These are phyloP conservation scores for Papilio demoleus DNA, from an alignment of 2,888 invertebrate species.

Conservation along the genomic window DNA sequence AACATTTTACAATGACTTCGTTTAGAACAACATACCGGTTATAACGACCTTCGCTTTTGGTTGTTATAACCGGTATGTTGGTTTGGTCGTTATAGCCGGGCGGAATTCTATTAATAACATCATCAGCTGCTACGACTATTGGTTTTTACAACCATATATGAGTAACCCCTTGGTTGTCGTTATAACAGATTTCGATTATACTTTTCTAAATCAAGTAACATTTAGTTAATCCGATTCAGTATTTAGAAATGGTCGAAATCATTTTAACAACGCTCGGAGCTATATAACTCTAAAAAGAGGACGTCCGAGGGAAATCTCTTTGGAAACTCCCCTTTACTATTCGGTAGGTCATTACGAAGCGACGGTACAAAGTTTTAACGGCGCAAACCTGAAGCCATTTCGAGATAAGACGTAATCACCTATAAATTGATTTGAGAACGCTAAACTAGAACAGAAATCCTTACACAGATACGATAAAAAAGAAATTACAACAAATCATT, in stretches of 20 bases:
- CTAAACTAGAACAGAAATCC: constrained; percentile 14
- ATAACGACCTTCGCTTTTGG: no score
- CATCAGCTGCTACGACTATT: no score
- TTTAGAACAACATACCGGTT: no score
- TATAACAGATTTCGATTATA: no score
- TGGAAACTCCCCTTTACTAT: constrained; percentile 33
- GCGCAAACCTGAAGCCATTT: constrained; percentile 33
- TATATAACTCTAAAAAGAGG: constrained; percentile 21
- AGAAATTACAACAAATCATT: not conserved
- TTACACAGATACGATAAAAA: constrained; percentile 7
- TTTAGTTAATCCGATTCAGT: constrained; percentile 1
- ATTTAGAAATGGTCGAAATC: constrained; percentile 23
- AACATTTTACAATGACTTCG: no score
- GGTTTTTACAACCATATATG: no score
- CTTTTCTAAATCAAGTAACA: constrained; percentile 18
- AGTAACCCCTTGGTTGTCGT: no score
- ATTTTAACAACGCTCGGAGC: constrained; percentile 24
- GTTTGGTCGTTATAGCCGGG: no score
- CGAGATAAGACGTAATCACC: constrained; percentile 36
- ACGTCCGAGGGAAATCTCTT: constrained; percentile 31
- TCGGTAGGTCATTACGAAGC: constrained; percentile 35
- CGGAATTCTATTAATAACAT: no score
- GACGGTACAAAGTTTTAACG: constrained; percentile 38
- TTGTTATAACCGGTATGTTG: no score
- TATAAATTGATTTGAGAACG: constrained; percentile 36